Base-by-base conservation (phyloP, 1,140 invertebrate genomes). In the Papilio aristodemus region DNA sequence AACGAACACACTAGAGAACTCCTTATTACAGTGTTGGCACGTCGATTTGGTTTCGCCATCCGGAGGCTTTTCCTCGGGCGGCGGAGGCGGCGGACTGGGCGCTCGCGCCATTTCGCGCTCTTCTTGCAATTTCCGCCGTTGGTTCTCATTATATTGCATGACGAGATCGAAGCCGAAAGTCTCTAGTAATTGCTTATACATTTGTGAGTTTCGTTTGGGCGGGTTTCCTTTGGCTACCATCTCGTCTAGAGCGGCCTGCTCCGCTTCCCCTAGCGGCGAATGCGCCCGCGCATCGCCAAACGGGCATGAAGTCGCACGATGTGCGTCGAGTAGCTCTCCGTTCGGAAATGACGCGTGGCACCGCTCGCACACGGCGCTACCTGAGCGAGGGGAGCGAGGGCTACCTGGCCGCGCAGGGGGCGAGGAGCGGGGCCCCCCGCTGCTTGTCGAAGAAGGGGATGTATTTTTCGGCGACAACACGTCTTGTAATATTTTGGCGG, bases 91-190 rank as follows among this genome's bases (percentile, higher is more conserved):
- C 25, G 93, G 93, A 25, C 93, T 92, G 39, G 93, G 92, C 17
- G 91, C 92, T 6, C 92, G 91, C 2, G 88, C 93, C 78, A 93
- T 92, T 68, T 91, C 87, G 43, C 90, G 90, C 68, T 91, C 90
- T 79, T 90, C 87, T 82, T 91, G 86, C 66, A 92, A 75, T 78
- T 94, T 94, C 46, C 95, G 93, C 83, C 97, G 96, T 80, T 97
- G 95, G 82, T 96, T 96, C 85, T 98, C 97, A 91, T 98, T 98
- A 86, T 98, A 98, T 89, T 98, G 97, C 97, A 98, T 98, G 4
- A 98, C 97, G 72, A 98, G 94, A 85, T 98, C 97, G 90, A 98
- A 98, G 3, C 98, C 98, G 89, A 97, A 98, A 76, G 96, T 97
- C 89, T 98, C 97, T 27, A 98, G 88, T 17, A 98, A 91, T 91